Evolutionary conservation across 2,888 invertebrate genomes (phyloP), one percentile per base, ranked within the genome.

Genomic region (Drosophila robusta): DNA sequence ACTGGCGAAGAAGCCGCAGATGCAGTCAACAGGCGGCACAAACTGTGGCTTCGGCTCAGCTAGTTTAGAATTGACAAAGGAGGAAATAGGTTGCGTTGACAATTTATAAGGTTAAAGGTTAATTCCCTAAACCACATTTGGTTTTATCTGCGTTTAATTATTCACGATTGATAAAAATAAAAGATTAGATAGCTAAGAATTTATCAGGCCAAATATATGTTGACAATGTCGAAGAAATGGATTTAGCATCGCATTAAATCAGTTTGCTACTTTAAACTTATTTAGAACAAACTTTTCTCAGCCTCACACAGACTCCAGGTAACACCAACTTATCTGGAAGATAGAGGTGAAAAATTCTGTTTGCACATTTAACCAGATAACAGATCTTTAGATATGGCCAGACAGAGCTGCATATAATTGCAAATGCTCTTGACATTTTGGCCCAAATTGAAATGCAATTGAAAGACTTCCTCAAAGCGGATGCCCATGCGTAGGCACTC

Each of bases 401-500:
- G 18, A 1, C 18, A 18, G 2, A 18, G 18, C 18, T 49, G 12
- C 34, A 32, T 9, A 12, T 16, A 64, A 54, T 52, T 56, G 63
- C 39, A 29, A 52, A 49, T 22, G 42, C 18, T 22, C 16, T 38
- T 41, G 4, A 34, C 14, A 39, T 52, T 39, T 39, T 18, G 14
- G 32, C 22, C 16, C n/a, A 5, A 41, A 42, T 38, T 22, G 49
- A 18, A 58, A 54, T 46, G 11, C 44, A 52, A 49, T 57, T 32
- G 49, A 36, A 36, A 34, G 11, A 16, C 36, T 18, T 18, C 32
- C 12, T 36, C 47, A 47, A 14, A 49, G 24, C 47, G 26, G 18
- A 44, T 18, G 32, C 32, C 32, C 38, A 44, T 22, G 57, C 41
- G 5, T 41, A 45, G 47, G 11, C 58, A 56, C 64, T 34, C 45